Base-by-base conservation (phyloP, 2,888 invertebrate species). In the Cephonodes hylas region DNA sequence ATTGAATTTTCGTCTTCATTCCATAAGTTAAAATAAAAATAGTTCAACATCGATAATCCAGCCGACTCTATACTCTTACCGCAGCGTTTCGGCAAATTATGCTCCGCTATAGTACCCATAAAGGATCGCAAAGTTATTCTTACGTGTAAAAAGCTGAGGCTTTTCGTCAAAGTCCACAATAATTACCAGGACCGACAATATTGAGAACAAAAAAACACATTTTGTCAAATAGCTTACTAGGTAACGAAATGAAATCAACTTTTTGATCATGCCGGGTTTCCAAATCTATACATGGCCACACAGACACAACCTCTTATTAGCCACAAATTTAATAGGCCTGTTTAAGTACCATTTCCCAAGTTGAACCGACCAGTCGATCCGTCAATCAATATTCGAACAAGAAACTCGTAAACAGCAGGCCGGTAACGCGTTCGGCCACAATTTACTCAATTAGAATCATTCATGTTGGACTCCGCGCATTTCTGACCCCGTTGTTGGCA, bases 391-490 rank as follows among this genome's bases (percentile, higher is more conserved):
- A 73, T 72, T 73, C 71, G 72, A 74, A 79, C 76, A 74, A 78
- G 80, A 77, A 38, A 73, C 72, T 82, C 80, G 79, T 84, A 84
- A 84, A 84, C 75, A 78, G 79, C 73, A 64, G 72, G 74, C 79
- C 74, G 76, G 76, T 79, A 81, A 82, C 82, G 80, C 77, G 80
- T 78, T 80, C 77, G 74, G 74, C 77, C 85, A 83, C 80, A 80
- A 83, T 88, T 87, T 80, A 79, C 76, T 83, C 83, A 88, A 88
- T 89, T 86, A 87, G 84, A 82, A 82, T 81, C 80, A 68, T 85
- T 85, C 83, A 80, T 79, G 75, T 73, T 69, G 71, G 72, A 70
- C 71, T 73, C 75, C 76, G 70, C 64, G 68, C 67, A 68, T 66
- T 63, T 46, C 59, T 69, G 74, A 65, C 68, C 65, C 76, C 73